Evolutionary conservation across 2,113 vertebrate species (phyloP).

Genomic region (Leptobrachium ailaonicum): DNA sequence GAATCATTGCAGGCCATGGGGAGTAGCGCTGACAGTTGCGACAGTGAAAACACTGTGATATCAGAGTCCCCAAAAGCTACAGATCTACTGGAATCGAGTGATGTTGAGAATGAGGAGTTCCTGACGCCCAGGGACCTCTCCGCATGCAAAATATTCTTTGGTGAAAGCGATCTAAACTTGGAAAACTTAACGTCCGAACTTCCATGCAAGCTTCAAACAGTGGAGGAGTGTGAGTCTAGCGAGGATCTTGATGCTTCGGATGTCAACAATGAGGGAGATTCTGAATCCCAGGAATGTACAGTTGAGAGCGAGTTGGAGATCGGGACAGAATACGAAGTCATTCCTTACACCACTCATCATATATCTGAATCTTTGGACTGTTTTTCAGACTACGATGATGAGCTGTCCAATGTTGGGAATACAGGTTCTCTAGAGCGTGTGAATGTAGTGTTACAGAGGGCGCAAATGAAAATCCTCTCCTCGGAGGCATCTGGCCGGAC

Average conservation of each 20-base stretch:
- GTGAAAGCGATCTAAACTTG: slow-evolving; percentile 43
- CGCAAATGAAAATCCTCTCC: slow-evolving; percentile 66
- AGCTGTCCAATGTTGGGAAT: slow-evolving; percentile 43
- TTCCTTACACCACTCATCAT: slow-evolving; percentile 74
- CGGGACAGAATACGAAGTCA: slow-evolving; percentile 62
- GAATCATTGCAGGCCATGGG: slow-evolving; percentile 80
- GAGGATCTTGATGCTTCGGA: slow-evolving; percentile 30
- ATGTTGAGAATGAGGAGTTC: slow-evolving; percentile 57
- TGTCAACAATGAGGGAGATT: slow-evolving; percentile 10
- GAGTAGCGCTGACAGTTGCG: slow-evolving; percentile 91
- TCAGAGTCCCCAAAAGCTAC: slow-evolving; percentile 68
- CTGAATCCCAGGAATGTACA: slow-evolving; percentile 55
- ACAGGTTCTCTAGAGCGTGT: slow-evolving; percentile 62
- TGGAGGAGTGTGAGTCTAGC: slow-evolving; percentile 30
- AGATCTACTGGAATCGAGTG: slow-evolving; percentile 71
- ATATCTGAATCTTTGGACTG: slow-evolving; percentile 64
- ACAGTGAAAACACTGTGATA: slow-evolving; percentile 92
- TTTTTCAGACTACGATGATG: slow-evolving; percentile 46
- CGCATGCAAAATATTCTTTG: slow-evolving; percentile 41
- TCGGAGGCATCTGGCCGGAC: slow-evolving; percentile 47
- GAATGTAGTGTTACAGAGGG: slow-evolving; percentile 71
- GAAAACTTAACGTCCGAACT: slow-evolving; percentile 14
- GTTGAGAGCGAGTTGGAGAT: slow-evolving; percentile 57
- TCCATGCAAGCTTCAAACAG: slow-evolving; percentile 33
- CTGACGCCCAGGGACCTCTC: slow-evolving; percentile 47